These are phyloP conservation scores for Philantomba maxwellii DNA, from an alignment of 2,113 vertebrate genomes.

Conservation along the genomic window DNA sequence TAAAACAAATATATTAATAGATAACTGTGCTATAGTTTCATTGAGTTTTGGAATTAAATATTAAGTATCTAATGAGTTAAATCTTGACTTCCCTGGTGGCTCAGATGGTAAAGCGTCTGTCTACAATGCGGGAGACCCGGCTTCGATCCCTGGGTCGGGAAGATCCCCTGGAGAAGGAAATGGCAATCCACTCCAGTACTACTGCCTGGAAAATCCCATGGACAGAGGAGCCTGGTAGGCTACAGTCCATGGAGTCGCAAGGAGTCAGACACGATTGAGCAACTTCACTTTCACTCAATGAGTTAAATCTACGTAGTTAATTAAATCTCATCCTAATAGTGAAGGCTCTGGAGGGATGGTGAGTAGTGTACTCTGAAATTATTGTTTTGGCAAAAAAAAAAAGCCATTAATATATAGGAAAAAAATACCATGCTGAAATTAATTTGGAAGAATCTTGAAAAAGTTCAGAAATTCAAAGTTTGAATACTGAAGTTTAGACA, in stretches of 20 bases:
- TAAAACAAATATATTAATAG: background rate
- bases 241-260: no score
- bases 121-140: accelerated
- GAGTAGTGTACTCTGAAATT: background rate
- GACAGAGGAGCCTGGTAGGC: no score
- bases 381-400: background rate
- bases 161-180: no score
- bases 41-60: background rate
- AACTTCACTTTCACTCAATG: background rate
- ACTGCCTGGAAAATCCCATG: no score
- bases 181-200: no score
- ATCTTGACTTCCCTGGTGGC: background rate
- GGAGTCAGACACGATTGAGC: no score
- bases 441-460: background rate
- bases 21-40: background rate
- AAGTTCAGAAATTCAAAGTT: background rate
- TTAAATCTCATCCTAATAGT: background rate
- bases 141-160: no score
- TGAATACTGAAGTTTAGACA: background rate
- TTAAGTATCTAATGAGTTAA: background rate
- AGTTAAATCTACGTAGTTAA: background rate
- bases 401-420: background rate
- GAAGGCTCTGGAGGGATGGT: background rate
- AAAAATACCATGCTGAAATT: background rate
- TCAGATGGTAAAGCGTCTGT: no score